Evolutionary conservation across 2,888 invertebrate species (phyloP).

Genomic region (Phaonia tiefii): DNA sequence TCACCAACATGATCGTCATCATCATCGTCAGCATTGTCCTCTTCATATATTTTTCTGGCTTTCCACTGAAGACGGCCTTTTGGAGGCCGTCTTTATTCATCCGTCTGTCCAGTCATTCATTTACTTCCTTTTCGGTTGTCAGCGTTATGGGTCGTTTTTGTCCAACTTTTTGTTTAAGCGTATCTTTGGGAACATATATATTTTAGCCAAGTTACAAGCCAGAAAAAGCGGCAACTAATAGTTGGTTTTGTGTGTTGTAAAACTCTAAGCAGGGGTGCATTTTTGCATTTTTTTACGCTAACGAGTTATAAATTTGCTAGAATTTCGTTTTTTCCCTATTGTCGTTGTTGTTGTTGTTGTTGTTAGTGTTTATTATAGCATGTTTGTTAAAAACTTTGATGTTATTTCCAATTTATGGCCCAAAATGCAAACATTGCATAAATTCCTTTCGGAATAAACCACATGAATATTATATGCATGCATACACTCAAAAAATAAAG

Average conservation of each 20-base stretch:
- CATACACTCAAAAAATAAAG: too few relatives aligned
- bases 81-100: not conserved
- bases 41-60: not conserved
- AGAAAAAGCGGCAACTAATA: not conserved
- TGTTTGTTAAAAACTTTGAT: slow-evolving; percentile 45
- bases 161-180: slow-evolving; percentile 9
- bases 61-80: not conserved
- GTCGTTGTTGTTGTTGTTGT: too few relatives aligned
- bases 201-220: not conserved
- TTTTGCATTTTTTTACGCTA: slow-evolving; percentile 58
- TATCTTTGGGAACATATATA: slow-evolving; percentile 23
- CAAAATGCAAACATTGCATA: not conserved
- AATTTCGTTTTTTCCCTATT: slow-evolving; percentile 13
- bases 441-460: too few relatives aligned
- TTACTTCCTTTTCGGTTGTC: not conserved
- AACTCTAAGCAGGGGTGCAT: slow-evolving; percentile 60
- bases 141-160: not conserved
- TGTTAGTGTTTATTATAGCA: slow-evolving; percentile 45
- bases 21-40: not conserved
- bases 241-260: slow-evolving; percentile 29
- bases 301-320: slow-evolving; percentile 52
- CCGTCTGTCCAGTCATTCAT: too few relatives aligned
- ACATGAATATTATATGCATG: too few relatives aligned
- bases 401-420: slow-evolving; percentile 14
- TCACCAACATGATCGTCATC: slow-evolving; percentile 9